Conservation (phyloP, 2,113 vertebrate genomes). For the Sorex araneus region DNA sequence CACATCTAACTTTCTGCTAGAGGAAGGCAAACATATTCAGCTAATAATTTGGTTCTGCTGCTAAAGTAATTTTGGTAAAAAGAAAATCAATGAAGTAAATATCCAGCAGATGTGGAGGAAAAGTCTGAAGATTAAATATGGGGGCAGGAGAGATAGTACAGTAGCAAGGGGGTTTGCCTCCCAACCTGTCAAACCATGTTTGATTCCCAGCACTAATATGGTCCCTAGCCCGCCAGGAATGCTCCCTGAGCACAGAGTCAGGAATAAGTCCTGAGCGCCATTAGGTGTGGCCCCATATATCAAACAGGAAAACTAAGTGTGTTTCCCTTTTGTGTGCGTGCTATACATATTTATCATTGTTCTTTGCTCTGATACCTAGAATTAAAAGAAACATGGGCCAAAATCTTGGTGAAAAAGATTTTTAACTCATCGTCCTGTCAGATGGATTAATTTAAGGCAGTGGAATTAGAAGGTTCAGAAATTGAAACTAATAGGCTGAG, state of each 20-base stretch:
- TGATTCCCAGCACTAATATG: too few relatives aligned
- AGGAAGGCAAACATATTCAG: too few relatives aligned
- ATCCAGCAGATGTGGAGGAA: background rate
- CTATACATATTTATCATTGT: background rate
- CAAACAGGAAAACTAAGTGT: background rate
- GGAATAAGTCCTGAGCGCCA: too few relatives aligned
- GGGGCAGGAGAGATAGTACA: too few relatives aligned
- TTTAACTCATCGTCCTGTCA: background rate
- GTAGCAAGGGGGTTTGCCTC: too few relatives aligned
- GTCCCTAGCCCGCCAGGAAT: too few relatives aligned
- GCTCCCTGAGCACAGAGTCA: too few relatives aligned
- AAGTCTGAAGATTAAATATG: background rate
- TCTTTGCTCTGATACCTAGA: background rate
- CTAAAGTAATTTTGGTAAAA: conserved; percentile 31
- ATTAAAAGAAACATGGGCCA: background rate
- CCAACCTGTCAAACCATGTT: too few relatives aligned
- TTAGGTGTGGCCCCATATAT: too few relatives aligned
- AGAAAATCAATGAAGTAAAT: background rate
- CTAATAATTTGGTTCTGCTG: conserved; percentile 28
- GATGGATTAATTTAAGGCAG: background rate
- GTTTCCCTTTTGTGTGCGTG: background rate
- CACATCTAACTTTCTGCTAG: too few relatives aligned
- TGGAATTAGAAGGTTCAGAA: background rate
- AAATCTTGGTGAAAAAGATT: conserved; percentile 11
- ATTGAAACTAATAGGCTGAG: background rate